A percentile compares a stretch with the other conserved stretches of the same genome.
phyloP scores from a whole-genome alignment of 2,888 invertebrate genomes.

The Nipponacmea schrenckii region DNA sequence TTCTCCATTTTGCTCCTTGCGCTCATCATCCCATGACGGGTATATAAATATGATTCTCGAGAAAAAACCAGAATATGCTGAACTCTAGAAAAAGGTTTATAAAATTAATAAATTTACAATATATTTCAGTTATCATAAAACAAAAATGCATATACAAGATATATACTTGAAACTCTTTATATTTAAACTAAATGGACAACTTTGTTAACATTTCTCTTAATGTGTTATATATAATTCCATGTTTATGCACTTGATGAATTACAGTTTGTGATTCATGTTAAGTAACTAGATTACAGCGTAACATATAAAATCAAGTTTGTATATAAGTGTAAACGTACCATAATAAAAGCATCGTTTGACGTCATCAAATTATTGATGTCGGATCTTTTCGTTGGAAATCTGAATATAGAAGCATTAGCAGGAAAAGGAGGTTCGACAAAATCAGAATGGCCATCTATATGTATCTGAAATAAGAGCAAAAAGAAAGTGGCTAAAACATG shows the following conservation, averaged over 20 bases:
- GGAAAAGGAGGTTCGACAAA: neutral
- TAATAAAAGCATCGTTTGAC: slow-evolving; percentile 1
- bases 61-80: neutral
- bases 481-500: too few relatives aligned
- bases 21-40: neutral
- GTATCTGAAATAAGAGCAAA: neutral
- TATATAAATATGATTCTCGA: neutral
- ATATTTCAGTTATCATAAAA: too few relatives aligned
- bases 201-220: too few relatives aligned
- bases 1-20: neutral
- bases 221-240: too few relatives aligned
- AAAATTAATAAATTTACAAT: neutral
- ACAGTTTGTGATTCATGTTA: too few relatives aligned
- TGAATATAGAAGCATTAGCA: neutral
- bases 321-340: neutral
- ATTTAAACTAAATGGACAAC: too few relatives aligned
- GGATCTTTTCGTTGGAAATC: neutral
- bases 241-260: too few relatives aligned
- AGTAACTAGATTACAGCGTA: too few relatives aligned
- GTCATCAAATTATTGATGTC: neutral
- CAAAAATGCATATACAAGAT: too few relatives aligned
- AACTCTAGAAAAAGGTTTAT: neutral
- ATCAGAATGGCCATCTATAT: neutral
- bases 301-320: too few relatives aligned
- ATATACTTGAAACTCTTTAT: too few relatives aligned